These are phyloP conservation scores for Xerus rutilus DNA, from an alignment of 2,797 vertebrate species.

Conservation along the genomic window DNA sequence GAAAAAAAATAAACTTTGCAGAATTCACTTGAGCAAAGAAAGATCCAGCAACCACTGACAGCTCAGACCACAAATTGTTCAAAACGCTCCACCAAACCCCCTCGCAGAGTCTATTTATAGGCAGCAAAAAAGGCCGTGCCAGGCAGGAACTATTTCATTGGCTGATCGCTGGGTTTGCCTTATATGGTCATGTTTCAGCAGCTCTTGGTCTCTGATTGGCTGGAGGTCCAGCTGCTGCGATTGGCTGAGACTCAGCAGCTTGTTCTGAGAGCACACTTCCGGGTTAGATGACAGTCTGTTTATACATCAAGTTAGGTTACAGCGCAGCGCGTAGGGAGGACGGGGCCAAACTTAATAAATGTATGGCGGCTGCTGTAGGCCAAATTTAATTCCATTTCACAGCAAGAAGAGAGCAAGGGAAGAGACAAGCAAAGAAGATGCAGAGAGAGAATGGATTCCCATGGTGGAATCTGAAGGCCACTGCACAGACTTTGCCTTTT, in stretches of 20 bases:
- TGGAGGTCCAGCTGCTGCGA: background rate
- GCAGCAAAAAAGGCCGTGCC: background rate
- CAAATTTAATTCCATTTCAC: no score
- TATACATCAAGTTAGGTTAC: background rate
- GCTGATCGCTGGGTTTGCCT: background rate
- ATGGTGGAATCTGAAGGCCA: no score
- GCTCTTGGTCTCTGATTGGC: background rate
- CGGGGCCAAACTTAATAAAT: background rate
- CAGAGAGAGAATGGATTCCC: background rate
- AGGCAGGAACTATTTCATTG: background rate
- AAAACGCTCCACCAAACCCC: background rate
- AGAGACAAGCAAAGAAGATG: no score
- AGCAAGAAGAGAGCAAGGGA: no score
- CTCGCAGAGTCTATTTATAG: background rate
- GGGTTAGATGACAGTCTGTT: no score
- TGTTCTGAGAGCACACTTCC: no score
- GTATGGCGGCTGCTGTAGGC: background rate
- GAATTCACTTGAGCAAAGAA: background rate
- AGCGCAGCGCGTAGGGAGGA: background rate
- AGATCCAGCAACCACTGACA: background rate
- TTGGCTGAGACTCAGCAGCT: background rate
- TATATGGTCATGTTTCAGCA: background rate
- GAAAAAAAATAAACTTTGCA: background rate
- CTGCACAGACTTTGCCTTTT: no score
- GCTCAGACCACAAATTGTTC: background rate